Evolutionary conservation across 2,888 invertebrate species (phyloP), one percentile per base, ranked within the genome.

Genomic region (Cheilosia vernalis): DNA sequence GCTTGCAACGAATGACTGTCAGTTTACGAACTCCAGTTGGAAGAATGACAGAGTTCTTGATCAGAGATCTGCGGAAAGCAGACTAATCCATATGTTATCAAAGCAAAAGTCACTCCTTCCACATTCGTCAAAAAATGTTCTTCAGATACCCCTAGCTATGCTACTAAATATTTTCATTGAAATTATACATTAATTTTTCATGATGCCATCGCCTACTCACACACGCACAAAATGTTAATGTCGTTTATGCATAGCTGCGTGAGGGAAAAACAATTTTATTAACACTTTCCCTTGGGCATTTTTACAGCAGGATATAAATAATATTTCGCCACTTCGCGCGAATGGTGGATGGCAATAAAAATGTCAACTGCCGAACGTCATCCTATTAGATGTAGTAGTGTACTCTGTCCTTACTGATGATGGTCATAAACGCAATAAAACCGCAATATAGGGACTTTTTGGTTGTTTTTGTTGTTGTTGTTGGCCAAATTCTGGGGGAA

Each of bases 401-500:
- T 21, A 3, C 42, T 74, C 40, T 69, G 64, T 67, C 85, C 63
- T 72, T 81, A 76, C 72, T 56, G 70, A 7, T 30, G 30, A 76
- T 81, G 24, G 33, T 66, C 60, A 76, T 81, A 81, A 85, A 80
- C 67, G 76, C 85, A 87, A 87, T 84, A 84, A 84, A 87, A 89
- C 90, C 90, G 90, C 90, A 90, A 90, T 27, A 6, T 27, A 27
- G 89, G 89, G 88, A 90, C 89, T 90, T 90, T 47, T 90, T 85
- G 67, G 77, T 81, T n/a, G n/a, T n/a, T n/a, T n/a, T 81, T 77
- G 10, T 37, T 37, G 1, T 7, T 30, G 9, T 30, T 37, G 37
- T 37, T 13, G 69, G 76, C 66, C 61, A 76, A 85, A 63, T 72
- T 85, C 42, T 69, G 56, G 44, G 56, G 24, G n/a, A 61, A 21